Evolutionary conservation across 1,140 invertebrate species (phyloP), one percentile per base, ranked within the genome.

Genomic region (Diachasmimorpha longicaudata): DNA sequence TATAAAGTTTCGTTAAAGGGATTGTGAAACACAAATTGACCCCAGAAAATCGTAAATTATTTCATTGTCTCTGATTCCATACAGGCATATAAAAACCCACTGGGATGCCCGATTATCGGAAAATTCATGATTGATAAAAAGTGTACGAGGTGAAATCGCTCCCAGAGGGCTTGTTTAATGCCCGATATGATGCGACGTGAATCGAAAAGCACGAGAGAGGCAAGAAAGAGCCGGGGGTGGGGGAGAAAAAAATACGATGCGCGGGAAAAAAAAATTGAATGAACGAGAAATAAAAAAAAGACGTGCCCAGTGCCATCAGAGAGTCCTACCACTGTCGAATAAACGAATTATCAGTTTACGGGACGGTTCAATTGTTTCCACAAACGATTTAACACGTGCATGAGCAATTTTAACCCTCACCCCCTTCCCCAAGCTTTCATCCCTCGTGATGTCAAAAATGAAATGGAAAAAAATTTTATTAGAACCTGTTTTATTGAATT

Each of bases 331-430:
- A 39, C 46, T 63, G 16, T 68, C 58, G 21, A 25, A 74, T 74
- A 74, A 74, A 74, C 72, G 72, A 74, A 74, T 74, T 68, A 74
- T 74, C 72, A 74, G 67, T 74, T 74, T 74, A 31, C 66, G 63
- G 44, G 44, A 68, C 63, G 55, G 71, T 66, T 73, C 71, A 73
- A 73, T 74, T 74, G 72, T 74, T 74, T 74, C 72, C 58, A 52
- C 72, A 74, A 74, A 74, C 72, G 63, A 74, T 74, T 74, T 74
- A 74, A 74, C 72, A 66, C 72, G 25, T 74, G 72, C 42, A 74
- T 74, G 63, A 74, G 37, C 72, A 74, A 74, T 74, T 74, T 19
- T 4, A 16, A n/a, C 44, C 44, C 44, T 31, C 31, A 31, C 44
- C 44, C 44, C 44, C 48, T 16, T n/a, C 48, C 48, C 48, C 48